A percentile compares a stretch with the other conserved stretches of the same genome.
Evolutionary conservation across 2,113 vertebrate species (phyloP).

Genomic region (Myrmophylax atrothorax): DNA sequence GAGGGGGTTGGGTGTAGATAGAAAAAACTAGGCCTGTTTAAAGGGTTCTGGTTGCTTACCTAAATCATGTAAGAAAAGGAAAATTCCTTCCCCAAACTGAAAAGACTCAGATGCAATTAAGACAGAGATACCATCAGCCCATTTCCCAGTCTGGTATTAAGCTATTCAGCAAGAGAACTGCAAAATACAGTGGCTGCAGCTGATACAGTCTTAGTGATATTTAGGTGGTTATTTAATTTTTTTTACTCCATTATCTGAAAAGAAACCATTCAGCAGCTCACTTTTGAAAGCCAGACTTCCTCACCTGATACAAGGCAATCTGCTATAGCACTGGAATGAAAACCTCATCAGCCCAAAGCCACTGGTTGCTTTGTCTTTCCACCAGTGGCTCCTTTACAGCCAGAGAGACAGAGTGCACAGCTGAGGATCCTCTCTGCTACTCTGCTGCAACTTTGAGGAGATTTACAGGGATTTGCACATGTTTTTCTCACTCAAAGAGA

Average conservation of each 20-base stretch:
- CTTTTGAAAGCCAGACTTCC: constrained; percentile 23
- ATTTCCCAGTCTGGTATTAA: constrained; percentile 9
- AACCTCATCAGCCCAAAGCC: neutral
- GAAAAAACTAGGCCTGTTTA: neutral
- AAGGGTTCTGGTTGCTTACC: constrained; percentile 7
- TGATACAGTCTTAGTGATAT: neutral
- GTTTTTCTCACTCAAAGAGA: constrained; percentile 5
- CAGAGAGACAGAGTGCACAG: neutral
- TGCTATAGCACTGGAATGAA: neutral
- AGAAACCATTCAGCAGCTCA: constrained; percentile 24
- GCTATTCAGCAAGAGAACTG: neutral
- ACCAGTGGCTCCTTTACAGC: neutral
- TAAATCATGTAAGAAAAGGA: neutral
- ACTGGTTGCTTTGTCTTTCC: neutral
- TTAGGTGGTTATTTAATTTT: neutral
- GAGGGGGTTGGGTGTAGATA: neutral
- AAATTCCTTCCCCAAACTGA: constrained; percentile 13
- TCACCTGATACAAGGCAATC: neutral
- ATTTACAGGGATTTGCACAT: constrained; percentile 26
- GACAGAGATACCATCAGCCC: neutral
- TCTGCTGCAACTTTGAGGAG: neutral
- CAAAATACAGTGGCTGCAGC: neutral
- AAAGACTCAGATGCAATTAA: neutral
- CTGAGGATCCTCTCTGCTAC: neutral
- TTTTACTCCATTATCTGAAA: constrained; percentile 1